These are phyloP conservation scores for Gallinago paraguaiae DNA, from an alignment of 2,113 vertebrate genomes.

Conservation along the genomic window DNA sequence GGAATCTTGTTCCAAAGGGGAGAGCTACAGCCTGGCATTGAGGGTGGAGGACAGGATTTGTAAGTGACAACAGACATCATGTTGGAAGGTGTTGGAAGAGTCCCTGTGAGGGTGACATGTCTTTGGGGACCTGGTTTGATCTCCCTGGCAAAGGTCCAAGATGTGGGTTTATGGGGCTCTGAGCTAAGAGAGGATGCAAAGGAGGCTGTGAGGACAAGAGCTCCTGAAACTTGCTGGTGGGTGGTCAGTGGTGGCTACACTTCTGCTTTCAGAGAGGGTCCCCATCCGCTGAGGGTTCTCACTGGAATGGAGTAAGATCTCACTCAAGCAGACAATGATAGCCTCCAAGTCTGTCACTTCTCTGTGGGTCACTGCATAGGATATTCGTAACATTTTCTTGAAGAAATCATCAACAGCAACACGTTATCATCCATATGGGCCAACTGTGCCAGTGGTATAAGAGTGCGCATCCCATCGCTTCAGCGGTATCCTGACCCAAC, in stretches of 20 bases:
- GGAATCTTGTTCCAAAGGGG: neutral
- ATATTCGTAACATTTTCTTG: neutral
- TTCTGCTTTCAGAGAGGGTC: neutral
- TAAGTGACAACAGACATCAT: neutral
- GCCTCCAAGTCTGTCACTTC: neutral
- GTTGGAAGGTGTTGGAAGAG: neutral
- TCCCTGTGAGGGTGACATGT: neutral
- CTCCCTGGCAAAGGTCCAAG: neutral
- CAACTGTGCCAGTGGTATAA: neutral
- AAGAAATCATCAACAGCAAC: neutral
- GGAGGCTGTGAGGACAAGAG: neutral
- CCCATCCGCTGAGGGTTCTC: neutral
- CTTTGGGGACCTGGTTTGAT: neutral
- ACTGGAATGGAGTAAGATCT: neutral
- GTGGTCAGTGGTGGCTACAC: neutral
- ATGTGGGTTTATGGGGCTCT: neutral
- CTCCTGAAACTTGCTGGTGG: neutral
- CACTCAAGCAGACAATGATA: neutral
- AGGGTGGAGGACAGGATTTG: neutral
- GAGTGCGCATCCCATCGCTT: rapidly evolving
- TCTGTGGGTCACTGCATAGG: neutral
- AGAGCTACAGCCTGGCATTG: neutral
- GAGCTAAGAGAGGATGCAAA: neutral
- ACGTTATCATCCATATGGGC: rapidly evolving
- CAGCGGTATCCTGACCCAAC: neutral